phyloP scores from a whole-genome alignment of 2,888 invertebrate genomes.

The Chrysomela aeneicollis region DNA sequence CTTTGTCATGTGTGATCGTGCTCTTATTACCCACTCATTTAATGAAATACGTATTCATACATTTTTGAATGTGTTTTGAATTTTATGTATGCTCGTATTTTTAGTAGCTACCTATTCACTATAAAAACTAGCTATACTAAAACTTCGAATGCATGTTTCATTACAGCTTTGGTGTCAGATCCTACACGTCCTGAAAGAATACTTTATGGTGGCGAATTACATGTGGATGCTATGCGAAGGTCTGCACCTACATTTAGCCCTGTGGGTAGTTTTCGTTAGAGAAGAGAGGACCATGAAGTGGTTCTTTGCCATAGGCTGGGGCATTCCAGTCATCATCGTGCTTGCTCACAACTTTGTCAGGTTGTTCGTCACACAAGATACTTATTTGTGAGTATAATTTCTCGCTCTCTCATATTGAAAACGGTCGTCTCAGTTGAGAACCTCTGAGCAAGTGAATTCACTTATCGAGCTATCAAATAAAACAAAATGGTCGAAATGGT shows the following conservation, averaged over 20 bases:
- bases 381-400: slow-evolving; percentile 63
- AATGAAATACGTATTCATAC: no score
- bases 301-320: slow-evolving; percentile 76
- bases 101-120: no score
- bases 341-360: slow-evolving; percentile 60
- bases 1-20: no score
- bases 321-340: slow-evolving; percentile 66
- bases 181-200: slow-evolving; percentile 72
- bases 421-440: no score
- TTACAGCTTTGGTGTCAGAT: slow-evolving; percentile 75
- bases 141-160: slow-evolving; percentile 20
- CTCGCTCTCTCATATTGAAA: neutral
- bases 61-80: no score
- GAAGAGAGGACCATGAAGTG: slow-evolving; percentile 75
- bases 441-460: no score
- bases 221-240: slow-evolving; percentile 89
- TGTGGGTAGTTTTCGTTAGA: slow-evolving; percentile 79
- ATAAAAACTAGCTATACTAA: no score
- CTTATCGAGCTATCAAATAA: no score
- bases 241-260: slow-evolving; percentile 76
- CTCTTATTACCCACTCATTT: no score
- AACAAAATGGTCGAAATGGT: no score
- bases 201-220: slow-evolving; percentile 80
- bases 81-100: no score
- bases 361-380: slow-evolving; percentile 63